Conservation (phyloP, 2,113 vertebrate genomes). For the Cepphus grylle region DNA sequence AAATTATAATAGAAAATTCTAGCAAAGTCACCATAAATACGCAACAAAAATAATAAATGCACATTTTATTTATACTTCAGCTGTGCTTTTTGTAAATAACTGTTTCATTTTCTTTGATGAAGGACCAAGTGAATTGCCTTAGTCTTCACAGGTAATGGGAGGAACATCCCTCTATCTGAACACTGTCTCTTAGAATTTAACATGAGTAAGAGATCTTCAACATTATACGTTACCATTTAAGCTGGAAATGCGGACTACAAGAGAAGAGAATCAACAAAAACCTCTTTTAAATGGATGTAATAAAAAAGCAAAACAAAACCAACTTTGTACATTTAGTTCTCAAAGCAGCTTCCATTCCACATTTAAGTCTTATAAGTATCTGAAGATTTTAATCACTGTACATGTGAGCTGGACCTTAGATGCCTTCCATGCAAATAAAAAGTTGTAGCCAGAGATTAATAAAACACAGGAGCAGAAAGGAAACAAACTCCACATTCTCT, state of each 20-base stretch:
- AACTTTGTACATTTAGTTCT: background rate
- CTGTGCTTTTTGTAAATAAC: background rate
- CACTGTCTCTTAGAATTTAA: background rate
- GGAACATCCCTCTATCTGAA: background rate
- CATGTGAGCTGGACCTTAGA: background rate
- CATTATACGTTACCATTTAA: background rate
- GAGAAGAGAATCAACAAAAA: background rate
- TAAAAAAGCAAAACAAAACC: background rate
- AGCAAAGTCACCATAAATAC: background rate
- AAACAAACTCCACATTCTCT: constrained; percentile 8
- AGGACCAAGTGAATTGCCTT: background rate
- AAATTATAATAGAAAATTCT: background rate
- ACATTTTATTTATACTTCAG: background rate
- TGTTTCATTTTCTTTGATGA: background rate
- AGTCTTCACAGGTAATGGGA: background rate
- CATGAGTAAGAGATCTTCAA: background rate
- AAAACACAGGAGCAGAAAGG: background rate
- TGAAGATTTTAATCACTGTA: background rate
- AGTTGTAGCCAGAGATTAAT: background rate
- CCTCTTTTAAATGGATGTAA: background rate
- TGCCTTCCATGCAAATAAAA: background rate
- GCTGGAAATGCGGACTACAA: background rate
- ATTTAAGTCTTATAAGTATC: background rate
- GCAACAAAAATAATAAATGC: background rate
- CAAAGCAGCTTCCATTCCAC: background rate